phyloP scores from a whole-genome alignment of 2,888 invertebrate species.

The Hypsopygia costalis region DNA sequence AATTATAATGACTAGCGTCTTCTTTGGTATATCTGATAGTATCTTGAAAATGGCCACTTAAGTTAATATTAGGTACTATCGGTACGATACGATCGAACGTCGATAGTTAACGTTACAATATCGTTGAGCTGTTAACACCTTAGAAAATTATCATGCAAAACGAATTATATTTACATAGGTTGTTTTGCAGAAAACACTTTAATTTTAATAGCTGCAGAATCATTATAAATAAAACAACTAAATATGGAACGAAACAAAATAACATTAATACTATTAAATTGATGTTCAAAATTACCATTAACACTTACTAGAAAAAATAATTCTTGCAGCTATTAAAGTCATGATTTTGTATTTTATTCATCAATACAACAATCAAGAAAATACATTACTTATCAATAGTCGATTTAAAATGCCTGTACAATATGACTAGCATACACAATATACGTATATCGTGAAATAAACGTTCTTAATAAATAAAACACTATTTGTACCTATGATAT shows the following conservation, averaged over 20 bases:
- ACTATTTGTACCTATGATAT: conserved; percentile 62
- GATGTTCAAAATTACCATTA: not conserved
- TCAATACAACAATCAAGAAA: conserved; percentile 63
- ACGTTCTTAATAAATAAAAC: conserved; percentile 47
- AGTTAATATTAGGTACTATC: conserved; percentile 46
- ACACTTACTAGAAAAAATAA: not conserved
- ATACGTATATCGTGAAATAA: conserved; percentile 52
- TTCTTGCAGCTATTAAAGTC: not conserved
- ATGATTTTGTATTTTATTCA: conserved; percentile 8
- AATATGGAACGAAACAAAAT: not conserved
- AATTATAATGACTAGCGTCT: conserved; percentile 36
- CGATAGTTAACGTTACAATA: conserved; percentile 54
- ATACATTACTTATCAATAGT: conserved; percentile 48
- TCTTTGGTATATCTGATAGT: conserved; percentile 29
- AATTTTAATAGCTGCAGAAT: conserved; percentile 16
- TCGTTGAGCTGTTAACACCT: conserved; percentile 73
- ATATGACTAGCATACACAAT: conserved; percentile 70
- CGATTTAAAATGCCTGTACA: conserved; percentile 68
- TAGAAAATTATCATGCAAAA: conserved; percentile 66
- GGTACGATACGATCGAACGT: too few relatives aligned
- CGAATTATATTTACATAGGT: conserved; percentile 56
- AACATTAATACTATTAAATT: not conserved
- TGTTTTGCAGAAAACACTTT: conserved; percentile 33
- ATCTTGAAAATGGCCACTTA: conserved; percentile 45
- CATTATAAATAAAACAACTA: not conserved